These are phyloP conservation scores for Synergus gifuensis DNA, from an alignment of 2,888 invertebrate genomes.

Conservation along the genomic window DNA sequence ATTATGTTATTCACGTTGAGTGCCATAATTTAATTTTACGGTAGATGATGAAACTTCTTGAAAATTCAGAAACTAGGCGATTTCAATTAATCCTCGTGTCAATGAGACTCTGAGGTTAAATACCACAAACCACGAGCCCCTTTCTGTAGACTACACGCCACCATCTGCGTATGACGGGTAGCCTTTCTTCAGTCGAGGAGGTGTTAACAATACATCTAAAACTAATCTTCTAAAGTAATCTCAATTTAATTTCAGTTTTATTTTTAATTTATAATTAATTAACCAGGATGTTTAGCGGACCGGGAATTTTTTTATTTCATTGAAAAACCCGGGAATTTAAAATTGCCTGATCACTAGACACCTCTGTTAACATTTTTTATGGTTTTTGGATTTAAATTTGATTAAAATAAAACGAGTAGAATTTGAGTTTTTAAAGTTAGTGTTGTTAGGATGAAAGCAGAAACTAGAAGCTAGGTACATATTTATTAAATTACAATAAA, in stretches of 20 bases:
- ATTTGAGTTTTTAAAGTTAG: too few relatives aligned
- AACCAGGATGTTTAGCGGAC: too few relatives aligned
- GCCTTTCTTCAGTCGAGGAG: neutral
- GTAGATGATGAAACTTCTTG: neutral
- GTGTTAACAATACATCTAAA: neutral
- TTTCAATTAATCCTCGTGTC: neutral
- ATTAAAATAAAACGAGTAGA: neutral
- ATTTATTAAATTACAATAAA: neutral
- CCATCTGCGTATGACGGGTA: conserved; percentile 14
- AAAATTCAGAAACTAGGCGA: neutral
- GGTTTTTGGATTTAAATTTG: too few relatives aligned
- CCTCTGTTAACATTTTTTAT: too few relatives aligned
- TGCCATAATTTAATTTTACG: neutral
- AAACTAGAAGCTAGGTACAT: neutral
- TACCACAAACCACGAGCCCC: neutral
- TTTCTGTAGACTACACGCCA: neutral
- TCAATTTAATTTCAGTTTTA: neutral
- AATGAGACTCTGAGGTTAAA: neutral
- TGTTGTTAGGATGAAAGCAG: neutral
- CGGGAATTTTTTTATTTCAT: too few relatives aligned
- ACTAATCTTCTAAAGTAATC: neutral
- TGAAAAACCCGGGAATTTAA: too few relatives aligned
- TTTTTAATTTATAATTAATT: neutral
- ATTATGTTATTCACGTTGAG: neutral
- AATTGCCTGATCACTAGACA: too few relatives aligned